Evolutionary conservation across 2,797 vertebrate genomes (phyloP), one percentile per base, ranked within the genome.

Genomic region (Xyrichtys novacula): DNA sequence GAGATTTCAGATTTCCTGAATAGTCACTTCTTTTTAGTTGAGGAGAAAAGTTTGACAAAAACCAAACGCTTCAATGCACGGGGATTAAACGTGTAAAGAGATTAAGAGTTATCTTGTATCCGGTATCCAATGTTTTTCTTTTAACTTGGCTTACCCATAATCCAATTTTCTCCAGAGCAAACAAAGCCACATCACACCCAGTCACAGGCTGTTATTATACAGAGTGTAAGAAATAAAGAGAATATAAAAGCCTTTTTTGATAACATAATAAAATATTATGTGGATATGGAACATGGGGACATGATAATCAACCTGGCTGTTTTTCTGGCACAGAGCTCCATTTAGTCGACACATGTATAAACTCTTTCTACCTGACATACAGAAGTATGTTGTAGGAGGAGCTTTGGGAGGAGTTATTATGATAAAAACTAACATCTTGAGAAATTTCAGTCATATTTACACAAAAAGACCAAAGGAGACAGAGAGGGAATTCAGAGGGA

Each of bases 341-440:
- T 55, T 75, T 15, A 52, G 16, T 29, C 22, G 19, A 34, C 5
- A 1, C 38, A 42, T 6, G 3, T 23, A 36, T 54, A 66, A 79
- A 80, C 62, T 63, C 78, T 54, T 79, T 82, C 74, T 74, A 56
- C 69, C 49, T 71, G 67, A 58, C 57, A 49, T 44, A 17, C 19
- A 47, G 34, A 4, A 7, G 46, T 40, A 66, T 69, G 12, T 28
- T 49, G 72, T 54, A 44, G 86, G 90, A 43, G 81, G 83, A 58
- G 70, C 55, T 58, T 52, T 59, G 69, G 91, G 92, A 74, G 91
- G 89, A 89, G 91, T 77, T 78, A 73, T 0, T 34, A 19, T 29
- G 19, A 82, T 78, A 72, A 88, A 88, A 72, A 42, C 52, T 49
- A 28, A 68, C 59, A 56, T 69, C 58, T 49, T 38, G 56, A 67